These are phyloP conservation scores for Lophochroa leadbeateri DNA, from an alignment of 2,113 vertebrate genomes.

Conservation along the genomic window DNA sequence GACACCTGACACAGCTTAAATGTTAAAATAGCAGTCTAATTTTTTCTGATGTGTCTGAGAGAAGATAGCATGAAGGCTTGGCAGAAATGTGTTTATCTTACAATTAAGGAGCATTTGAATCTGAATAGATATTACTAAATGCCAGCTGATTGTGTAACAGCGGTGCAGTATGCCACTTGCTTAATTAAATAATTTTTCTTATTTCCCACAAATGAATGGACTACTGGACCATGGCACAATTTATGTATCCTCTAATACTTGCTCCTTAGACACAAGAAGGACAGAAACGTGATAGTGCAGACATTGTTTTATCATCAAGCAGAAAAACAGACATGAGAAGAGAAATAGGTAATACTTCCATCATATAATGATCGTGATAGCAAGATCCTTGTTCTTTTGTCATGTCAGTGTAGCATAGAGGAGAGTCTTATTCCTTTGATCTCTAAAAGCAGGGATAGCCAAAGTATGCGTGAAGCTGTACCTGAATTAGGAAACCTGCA, in stretches of 20 bases:
- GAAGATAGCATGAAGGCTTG: not conserved
- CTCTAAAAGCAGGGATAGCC: not conserved
- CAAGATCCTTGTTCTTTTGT: not conserved
- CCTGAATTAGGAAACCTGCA: not conserved
- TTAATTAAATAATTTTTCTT: slow-evolving; percentile 18
- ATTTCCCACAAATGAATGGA: not conserved
- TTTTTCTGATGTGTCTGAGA: not conserved
- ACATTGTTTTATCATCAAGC: not conserved
- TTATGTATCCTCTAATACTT: not conserved
- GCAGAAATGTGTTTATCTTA: not conserved
- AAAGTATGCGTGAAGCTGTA: not conserved
- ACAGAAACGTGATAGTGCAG: not conserved
- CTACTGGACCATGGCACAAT: not conserved
- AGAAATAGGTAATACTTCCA: not conserved
- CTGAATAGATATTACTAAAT: not conserved
- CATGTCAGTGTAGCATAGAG: not conserved
- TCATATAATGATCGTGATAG: rapidly evolving
- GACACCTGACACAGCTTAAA: not conserved
- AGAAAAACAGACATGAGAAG: not conserved
- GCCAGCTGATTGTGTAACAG: not conserved
- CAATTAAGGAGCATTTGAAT: not conserved
- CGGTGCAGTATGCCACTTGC: not conserved
- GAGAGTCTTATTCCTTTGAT: not conserved
- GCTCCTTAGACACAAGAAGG: not conserved
- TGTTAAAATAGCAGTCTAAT: not conserved